phyloP scores from a whole-genome alignment of 30 jellyfish, hydroid and myxozoan genomes.

The Hydractinia symbiolongicarpus region DNA sequence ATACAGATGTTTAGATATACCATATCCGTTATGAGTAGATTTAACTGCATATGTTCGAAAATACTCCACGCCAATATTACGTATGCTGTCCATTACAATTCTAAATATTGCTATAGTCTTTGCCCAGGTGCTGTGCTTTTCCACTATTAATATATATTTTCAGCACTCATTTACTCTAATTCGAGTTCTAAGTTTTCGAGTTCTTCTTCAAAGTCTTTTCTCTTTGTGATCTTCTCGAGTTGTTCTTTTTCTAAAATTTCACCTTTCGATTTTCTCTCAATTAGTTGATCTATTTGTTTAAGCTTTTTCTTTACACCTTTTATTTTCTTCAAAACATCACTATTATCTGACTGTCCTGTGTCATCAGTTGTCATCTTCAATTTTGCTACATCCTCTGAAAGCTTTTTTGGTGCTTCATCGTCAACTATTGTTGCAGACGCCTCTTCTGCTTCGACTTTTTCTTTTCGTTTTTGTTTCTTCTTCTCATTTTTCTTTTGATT shows the following conservation, averaged over 20 bases:
- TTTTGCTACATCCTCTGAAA: background rate
- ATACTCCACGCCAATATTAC: too few relatives aligned
- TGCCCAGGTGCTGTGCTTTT: too few relatives aligned
- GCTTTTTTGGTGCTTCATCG: background rate
- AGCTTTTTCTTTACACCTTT: constrained; percentile 69
- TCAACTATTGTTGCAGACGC: background rate
- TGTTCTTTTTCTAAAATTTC: constrained; percentile 71
- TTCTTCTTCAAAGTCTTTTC: constrained; percentile 56
- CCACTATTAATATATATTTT: background rate
- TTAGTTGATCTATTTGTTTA: constrained; percentile 82
- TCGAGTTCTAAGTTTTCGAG: constrained; percentile 59
- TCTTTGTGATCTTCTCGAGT: constrained; percentile 59
- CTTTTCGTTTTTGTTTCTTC: constrained; percentile 62
- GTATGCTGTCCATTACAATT: too few relatives aligned
- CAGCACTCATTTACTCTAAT: constrained; percentile 19
- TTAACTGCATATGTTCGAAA: too few relatives aligned
- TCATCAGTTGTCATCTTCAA: background rate
- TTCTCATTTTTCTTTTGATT: constrained; percentile 86
- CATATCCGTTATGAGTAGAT: too few relatives aligned
- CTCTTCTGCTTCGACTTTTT: constrained; percentile 19
- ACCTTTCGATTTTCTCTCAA: constrained; percentile 46
- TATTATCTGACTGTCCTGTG: background rate
- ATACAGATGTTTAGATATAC: too few relatives aligned
- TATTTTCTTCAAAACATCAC: constrained; percentile 37
- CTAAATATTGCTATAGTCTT: too few relatives aligned